phyloP scores from a whole-genome alignment of 2,113 vertebrate species.

The Muntiacus muntjak region DNA sequence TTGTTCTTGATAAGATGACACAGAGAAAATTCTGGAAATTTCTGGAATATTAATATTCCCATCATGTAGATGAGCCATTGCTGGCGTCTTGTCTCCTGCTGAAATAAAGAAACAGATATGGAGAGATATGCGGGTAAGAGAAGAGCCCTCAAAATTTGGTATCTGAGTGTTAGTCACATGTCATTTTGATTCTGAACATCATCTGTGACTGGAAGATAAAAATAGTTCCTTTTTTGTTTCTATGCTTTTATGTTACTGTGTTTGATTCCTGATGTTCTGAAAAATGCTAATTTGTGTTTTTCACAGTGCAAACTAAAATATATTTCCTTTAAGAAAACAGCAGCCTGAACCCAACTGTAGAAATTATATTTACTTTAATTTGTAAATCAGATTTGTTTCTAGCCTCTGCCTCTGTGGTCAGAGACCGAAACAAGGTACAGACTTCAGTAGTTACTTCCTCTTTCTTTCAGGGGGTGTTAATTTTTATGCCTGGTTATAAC shows the following conservation, averaged over 20 bases:
- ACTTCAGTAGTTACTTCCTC: constrained; percentile 59
- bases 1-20: not conserved
- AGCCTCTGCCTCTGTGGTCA: constrained; percentile 61
- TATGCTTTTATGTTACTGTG: constrained; percentile 20
- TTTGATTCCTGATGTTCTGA: constrained; percentile 53
- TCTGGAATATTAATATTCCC: not conserved
- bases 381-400: constrained; percentile 57
- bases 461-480: constrained; percentile 47
- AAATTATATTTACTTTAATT: constrained; percentile 56
- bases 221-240: constrained; percentile 20
- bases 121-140: not conserved
- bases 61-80: not conserved
- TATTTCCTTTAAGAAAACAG: constrained; percentile 65
- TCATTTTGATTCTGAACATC: constrained; percentile 44
- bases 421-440: constrained; percentile 42
- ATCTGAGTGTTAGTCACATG: not conserved
- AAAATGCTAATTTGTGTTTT: constrained; percentile 55
- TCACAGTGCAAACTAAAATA: constrained; percentile 43
- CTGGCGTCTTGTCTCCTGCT: not conserved
- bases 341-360: constrained; percentile 48
- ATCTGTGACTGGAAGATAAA: constrained; percentile 42
- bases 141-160: not conserved
- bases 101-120: not conserved
- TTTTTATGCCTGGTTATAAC: constrained; percentile 28
- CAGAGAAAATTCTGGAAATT: constrained; percentile 35